A percentile compares a stretch with the other conserved stretches of the same genome.
Evolutionary conservation across 2,888 invertebrate genomes (phyloP).

Genomic region (Amphipoea lucens): DNA sequence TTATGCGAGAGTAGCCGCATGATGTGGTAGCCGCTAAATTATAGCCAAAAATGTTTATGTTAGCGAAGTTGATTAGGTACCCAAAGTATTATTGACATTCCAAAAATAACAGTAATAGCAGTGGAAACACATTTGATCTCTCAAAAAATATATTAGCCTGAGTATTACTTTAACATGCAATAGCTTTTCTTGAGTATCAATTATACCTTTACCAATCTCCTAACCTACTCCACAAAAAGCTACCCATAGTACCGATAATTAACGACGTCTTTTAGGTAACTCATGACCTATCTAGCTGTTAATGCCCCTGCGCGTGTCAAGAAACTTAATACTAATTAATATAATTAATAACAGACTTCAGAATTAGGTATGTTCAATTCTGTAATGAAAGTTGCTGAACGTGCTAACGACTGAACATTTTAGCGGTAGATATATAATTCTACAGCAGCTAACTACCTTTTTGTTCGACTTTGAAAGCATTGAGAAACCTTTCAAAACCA

Average conservation of each 20-base stretch:
- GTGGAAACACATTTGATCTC: not conserved
- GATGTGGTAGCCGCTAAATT: no score
- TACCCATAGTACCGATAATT: not conserved
- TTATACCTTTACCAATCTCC: not conserved
- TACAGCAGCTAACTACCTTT: conserved; percentile 1
- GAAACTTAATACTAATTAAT: conserved; percentile 36
- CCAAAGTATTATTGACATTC: not conserved
- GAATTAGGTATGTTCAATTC: conserved; percentile 27
- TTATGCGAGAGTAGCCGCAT: not conserved
- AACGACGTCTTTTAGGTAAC: not conserved
- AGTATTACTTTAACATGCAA: not conserved
- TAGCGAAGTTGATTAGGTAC: no score
- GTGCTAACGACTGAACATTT: conserved; percentile 38
- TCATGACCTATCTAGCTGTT: conserved; percentile 7
- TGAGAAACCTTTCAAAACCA: conserved; percentile 22
- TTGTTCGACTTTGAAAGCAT: conserved; percentile 19
- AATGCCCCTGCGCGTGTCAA: conserved; percentile 14
- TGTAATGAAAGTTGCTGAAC: conserved; percentile 42
- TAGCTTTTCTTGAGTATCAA: not conserved
- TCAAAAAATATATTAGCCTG: not conserved
- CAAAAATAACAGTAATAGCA: not conserved
- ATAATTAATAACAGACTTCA: conserved; percentile 35
- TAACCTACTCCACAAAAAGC: conserved; percentile 1
- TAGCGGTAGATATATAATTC: conserved; percentile 28
- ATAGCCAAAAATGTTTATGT: not conserved